Percentiles rank a stretch among this genome's conserved stretches.
phyloP scores from a whole-genome alignment of 1,140 invertebrate genomes.

The Zaprionus camerounensis region DNA sequence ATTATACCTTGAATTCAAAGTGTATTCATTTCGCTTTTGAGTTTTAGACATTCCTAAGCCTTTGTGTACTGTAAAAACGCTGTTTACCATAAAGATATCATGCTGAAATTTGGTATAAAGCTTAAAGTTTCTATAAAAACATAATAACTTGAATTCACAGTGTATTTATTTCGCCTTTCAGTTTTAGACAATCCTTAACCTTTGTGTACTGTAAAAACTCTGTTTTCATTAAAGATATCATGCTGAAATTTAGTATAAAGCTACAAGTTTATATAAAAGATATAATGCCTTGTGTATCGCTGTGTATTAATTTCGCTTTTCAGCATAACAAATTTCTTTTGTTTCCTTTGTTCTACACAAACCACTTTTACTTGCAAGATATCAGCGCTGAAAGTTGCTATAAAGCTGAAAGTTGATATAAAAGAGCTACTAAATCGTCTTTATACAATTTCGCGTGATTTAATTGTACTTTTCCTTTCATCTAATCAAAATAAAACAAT shows the following conservation, averaged over 20 bases:
- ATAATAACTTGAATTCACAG: too few relatives aligned
- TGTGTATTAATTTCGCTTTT: too few relatives aligned
- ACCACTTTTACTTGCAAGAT: too few relatives aligned
- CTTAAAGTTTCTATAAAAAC: neutral
- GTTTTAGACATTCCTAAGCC: neutral
- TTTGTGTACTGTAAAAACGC: neutral
- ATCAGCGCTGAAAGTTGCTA: neutral
- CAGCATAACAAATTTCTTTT: too few relatives aligned
- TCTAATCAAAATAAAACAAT: neutral
- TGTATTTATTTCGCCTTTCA: too few relatives aligned
- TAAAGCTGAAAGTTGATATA: neutral
- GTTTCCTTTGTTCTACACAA: too few relatives aligned
- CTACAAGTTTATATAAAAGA: too few relatives aligned
- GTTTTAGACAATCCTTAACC: neutral
- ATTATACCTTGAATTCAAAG: accelerated
- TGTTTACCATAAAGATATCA: neutral
- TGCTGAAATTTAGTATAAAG: neutral
- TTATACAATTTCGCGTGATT: neutral
- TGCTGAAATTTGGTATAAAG: neutral
- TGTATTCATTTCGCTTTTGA: neutral
- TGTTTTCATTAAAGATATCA: neutral
- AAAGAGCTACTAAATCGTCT: neutral
- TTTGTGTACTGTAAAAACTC: neutral
- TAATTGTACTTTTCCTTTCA: neutral
- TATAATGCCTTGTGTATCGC: too few relatives aligned